phyloP scores from a whole-genome alignment of 2,113 vertebrate species.

The Sinocyclocheilus rhinocerous region DNA sequence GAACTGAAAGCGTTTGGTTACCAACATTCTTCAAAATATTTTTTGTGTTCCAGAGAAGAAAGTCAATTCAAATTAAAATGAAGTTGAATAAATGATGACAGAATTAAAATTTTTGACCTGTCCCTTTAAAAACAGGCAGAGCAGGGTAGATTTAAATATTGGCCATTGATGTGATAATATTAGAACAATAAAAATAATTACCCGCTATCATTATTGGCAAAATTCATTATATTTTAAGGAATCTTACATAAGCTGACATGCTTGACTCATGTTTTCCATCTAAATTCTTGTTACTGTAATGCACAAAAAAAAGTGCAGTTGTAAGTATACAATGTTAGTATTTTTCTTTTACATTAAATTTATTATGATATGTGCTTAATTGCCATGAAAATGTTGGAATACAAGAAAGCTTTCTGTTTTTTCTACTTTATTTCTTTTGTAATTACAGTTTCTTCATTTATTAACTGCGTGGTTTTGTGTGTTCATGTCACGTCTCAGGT shows the following conservation, averaged over 20 bases:
- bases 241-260: background rate
- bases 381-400: background rate
- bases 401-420: background rate
- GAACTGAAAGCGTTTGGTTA: background rate
- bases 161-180: background rate
- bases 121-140: background rate
- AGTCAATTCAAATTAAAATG: too few species aligned
- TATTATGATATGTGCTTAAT: too few species aligned
- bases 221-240: background rate
- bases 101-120: background rate
- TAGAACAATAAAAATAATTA: background rate
- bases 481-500: conserved; percentile 68
- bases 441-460: background rate
- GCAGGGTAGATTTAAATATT: background rate
- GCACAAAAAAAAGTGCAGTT: background rate
- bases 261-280: background rate
- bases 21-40: background rate
- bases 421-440: background rate
- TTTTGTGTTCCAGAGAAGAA: background rate
- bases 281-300: background rate
- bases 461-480: background rate
- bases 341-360: too few species aligned
- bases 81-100: background rate
- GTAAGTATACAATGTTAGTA: too few species aligned
- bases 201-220: background rate